Evolutionary conservation across 2,113 vertebrate species (phyloP), one percentile per base, ranked within the genome.

Genomic region (Uropsilus gracilis): DNA sequence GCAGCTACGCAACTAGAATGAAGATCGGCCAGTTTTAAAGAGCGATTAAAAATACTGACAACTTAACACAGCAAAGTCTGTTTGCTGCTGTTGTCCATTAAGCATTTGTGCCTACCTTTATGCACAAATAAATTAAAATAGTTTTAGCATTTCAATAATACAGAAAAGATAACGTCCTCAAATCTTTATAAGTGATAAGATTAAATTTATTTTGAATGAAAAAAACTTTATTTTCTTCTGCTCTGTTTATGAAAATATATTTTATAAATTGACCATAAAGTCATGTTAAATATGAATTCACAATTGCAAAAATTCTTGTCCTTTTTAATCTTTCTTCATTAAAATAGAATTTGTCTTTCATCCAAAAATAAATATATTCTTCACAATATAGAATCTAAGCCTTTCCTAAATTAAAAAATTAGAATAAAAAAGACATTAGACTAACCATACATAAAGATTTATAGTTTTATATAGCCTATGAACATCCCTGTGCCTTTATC

Each of bases 401-500:
- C 66, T 87, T 94, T 94, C 39, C n/a, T 69, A 76, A 80, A 61
- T 80, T 78, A 83, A 86, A 39, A 0, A 24, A 76, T 86, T 50
- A 76, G 66, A 94, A 71, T 81, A 87, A 61, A n/a, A n/a, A n/a
- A n/a, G n/a, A n/a, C n/a, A n/a, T n/a, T n/a, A n/a, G n/a, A n/a
- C n/a, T n/a, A n/a, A 68, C 85, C 2, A 55, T 28, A 80, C 13
- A 80, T 17, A 37, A 14, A 63, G 0, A n/a, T 94, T 76, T 87
- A 46, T 1, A 91, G 37, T 84, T 77, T 32, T 59, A 61, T 37
- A 61, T 34, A 37, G 13, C 8, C 59, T 44, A 72, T 88, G 34
- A 85, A 39, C 3, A 71, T 75, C 20, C 7, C 44, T 89, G 9
- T 83, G 7, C 64, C 68, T 44, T 77, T 44, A 66, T 66, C 37